Evolutionary conservation across 2,888 invertebrate genomes (phyloP), one percentile per base, ranked within the genome.

Genomic region (Acronicta psi): DNA sequence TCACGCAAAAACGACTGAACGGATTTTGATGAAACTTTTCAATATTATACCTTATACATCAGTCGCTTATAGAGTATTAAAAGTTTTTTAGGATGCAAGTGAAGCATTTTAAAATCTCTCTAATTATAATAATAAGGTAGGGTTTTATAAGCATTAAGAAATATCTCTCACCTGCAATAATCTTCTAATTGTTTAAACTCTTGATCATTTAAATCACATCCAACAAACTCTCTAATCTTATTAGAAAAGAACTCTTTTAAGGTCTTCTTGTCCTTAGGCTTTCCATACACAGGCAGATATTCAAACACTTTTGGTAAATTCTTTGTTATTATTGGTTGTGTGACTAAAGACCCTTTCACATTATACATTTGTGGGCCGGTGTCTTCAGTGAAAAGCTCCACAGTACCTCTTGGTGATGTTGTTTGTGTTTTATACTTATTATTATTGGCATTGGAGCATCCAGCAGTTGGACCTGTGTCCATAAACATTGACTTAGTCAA

Each of bases 161-260:
- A 14, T 20, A 10, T 13, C 11, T 1, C 37, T 50, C 13, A 95
- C 95, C 92, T 94, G 87, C 95, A 95, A 76, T 91, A 93, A 8
- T 84, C 81, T 1, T 83, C 74, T 4, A 95, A 72, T 55, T 92
- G 85, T 1, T 83, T 71, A 74, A 89, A 92, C 59, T 94, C 91
- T 16, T 88, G 81, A 54, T 93, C 86, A 49, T 78, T 86, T 7
- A 94, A 69, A 52, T 79, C 87, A 60, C 75, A 80, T 0, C 91
- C 91, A 36, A 92, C 81, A 83, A 83, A 93, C 36, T 90, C 85
- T 53, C 81, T 83, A 2, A 91, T 75, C 63, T 87, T 84, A 31
- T 80, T 67, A 11, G 76, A 66, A 34, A 81, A 80, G 62, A 85
- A 89, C 0, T 82, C 65, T 2, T 81, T 63, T 4, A 89, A 45